Base-by-base conservation (phyloP, 2,888 invertebrate species). In the Agrotis segetum region DNA sequence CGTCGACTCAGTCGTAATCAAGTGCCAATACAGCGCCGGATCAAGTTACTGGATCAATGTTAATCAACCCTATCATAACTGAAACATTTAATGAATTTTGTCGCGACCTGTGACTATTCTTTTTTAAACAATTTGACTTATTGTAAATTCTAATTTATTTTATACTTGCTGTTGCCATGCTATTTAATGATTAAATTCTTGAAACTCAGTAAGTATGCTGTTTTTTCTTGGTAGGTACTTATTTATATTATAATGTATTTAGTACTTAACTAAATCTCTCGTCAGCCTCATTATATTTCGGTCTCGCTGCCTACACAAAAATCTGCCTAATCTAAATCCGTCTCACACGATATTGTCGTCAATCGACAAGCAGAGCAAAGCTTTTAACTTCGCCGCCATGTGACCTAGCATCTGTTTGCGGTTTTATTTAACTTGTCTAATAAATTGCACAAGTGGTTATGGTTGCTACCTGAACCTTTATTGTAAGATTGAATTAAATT, bases 351-450 rank as follows among this genome's bases (percentile, higher is more conserved):
- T 72, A 63, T 62, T 65, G 67, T 62, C 67, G 67, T 66, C 60
- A 69, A 59, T 70, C 59, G 50, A 66, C 77, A 67, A 67, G 21
- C 65, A 64, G 29, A 68, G 74, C 72, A 72, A 76, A 69, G 66
- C 78, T 73, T 85, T 85, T 56, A 63, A 71, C 50, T 73, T 83
- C 44, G 64, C 82, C 84, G 82, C 81, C 67, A 61, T 17, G 44
- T 59, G 56, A 71, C 53, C 68, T 65, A 68, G 67, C 63, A 63
- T 63, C 24, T 81, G 66, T 68, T 68, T 67, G 77, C 34, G 63
- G 78, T 72, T 81, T 60, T 50, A 64, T 55, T 46, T 52, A 67
- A 67, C 50, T 65, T 52, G 44, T 47, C 13, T 63, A 61, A 24
- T 64, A n/a, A 60, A 55, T 61, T 63, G 50, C 64, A 16, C 40